Percentiles rank a stretch among this genome's conserved stretches.
Evolutionary conservation across 2,888 invertebrate genomes (phyloP).

Genomic region (Euphydryas editha): DNA sequence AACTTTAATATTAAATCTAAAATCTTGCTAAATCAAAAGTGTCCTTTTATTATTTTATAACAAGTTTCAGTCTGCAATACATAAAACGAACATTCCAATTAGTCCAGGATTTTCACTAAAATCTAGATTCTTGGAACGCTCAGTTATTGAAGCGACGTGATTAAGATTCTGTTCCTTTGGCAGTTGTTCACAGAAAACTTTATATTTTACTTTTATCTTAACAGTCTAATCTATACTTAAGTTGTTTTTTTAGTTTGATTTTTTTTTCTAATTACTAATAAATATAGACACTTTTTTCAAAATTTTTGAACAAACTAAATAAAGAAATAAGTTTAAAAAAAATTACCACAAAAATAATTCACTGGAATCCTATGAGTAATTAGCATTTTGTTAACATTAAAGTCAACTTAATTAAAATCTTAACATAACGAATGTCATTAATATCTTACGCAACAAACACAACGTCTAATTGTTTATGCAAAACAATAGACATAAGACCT

Average conservation of each 20-base stretch:
- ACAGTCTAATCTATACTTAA: neutral
- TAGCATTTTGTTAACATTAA: no score
- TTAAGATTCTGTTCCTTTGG: constrained; percentile 69
- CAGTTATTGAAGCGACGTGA: constrained; percentile 75
- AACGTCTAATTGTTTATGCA: no score
- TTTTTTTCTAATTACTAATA: neutral
- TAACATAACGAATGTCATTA: no score
- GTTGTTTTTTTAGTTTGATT: neutral
- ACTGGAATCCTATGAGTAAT: no score
- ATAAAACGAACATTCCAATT: constrained; percentile 78
- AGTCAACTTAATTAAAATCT: no score
- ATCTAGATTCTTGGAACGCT: constrained; percentile 73
- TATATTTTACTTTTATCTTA: neutral
- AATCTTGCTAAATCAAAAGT: constrained; percentile 23
- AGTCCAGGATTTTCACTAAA: constrained; percentile 76
- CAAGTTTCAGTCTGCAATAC: constrained; percentile 30
- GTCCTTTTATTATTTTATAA: constrained; percentile 37
- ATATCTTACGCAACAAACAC: no score
- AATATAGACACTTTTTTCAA: no score
- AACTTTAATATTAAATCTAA: constrained; percentile 12
- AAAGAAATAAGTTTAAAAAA: no score
- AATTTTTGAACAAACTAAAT: no score
- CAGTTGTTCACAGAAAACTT: constrained; percentile 17
- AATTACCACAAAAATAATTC: no score
- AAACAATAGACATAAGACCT: no score